Evolutionary conservation across 1,140 invertebrate genomes (phyloP), one percentile per base, ranked within the genome.

Genomic region (Centruroides sculpturatus): DNA sequence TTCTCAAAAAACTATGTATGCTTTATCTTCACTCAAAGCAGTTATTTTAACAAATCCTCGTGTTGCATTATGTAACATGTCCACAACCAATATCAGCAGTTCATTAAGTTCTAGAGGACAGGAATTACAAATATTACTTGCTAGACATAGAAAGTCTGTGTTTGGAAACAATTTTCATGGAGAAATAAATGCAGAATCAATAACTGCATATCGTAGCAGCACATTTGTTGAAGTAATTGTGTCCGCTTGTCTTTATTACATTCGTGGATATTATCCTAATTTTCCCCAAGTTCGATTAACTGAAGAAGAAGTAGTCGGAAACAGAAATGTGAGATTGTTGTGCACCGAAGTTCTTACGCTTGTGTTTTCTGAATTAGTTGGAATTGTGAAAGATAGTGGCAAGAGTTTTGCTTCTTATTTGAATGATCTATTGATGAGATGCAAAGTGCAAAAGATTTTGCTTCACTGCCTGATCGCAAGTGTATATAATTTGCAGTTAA

Each of bases 371-470:
- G 87, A 92, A 69, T 70, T 92, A 5, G 83, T 85, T 47, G 78
- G 80, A n/a, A 83, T 92, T 36, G 85, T 90, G n/a, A 81, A 82
- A 59, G 87, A 88, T 66, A 89, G 85, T 71, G 85, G 83, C 0
- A 83, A 82, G 67, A 87, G 85, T 41, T 84, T 92, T 69, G 83
- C 86, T 35, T 85, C 81, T 61, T 93, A 90, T 71, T 83, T 94
- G 47, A 82, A 82, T 56, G 87, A 92, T 74, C 73, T 92, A 60
- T 74, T 94, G 63, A 78, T 80, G 1, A 82, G 87, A 61, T 89
- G 87, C 69, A 92, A 92, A 75, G 79, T 93, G 35, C 90, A 93
- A 74, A 91, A 92, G 72, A 85, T 88, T n/a, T 76, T 89, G 36
- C 76, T 94, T 47, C 87, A 91, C 71, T 89, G 87, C 72, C 75